Base-by-base conservation (phyloP, 2,888 invertebrate species). In the Scelioninae gen. 2 region DNA sequence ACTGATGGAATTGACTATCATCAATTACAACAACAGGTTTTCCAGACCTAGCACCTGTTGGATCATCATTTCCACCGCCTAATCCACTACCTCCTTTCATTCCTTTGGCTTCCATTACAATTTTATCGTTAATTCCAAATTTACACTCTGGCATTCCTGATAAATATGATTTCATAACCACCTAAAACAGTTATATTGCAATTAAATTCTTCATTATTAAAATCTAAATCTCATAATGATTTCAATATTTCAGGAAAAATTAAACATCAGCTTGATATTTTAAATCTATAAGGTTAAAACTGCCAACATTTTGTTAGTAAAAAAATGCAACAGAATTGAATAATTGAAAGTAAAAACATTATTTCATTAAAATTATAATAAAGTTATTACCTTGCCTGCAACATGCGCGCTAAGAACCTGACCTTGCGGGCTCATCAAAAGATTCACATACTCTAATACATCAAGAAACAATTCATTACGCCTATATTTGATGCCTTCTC, bases 141-240 rank as follows among this genome's bases (percentile, higher is more conserved):
- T 99, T 99, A 89, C 99, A 99, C 87, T 99, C 99, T 0, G 99
- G 99, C 99, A 99, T 99, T 28, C 99, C 99, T 18, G 98, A 98
- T 71, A 99, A 89, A 86, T 98, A 99, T 0, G 98, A 97, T 88
- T 99, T 99, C 99, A 99, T 99, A 33, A 98, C 97, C 60, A 99
- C 97, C 86, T 86, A 43, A 22, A 22, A 22, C n/a, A n/a, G n/a
- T n/a, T n/a, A n/a, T n/a, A n/a, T n/a, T n/a, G n/a, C n/a, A n/a
- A 22, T 22, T 4, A 22, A 22, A 5, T 22, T 22, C 5, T 4
- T 22, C 5, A 4, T 22, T 22, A 22, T 22, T n/a, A n/a, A 22
- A 4, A 4, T 22, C 2, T 22, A 22, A 22, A 22, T 22, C 2
- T 4, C 3, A 22, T 4, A 22, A 22, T 4, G 5, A 22, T 22